Evolutionary conservation across 2,113 vertebrate species (phyloP).

Genomic region (Rhadina sibilatrix): DNA sequence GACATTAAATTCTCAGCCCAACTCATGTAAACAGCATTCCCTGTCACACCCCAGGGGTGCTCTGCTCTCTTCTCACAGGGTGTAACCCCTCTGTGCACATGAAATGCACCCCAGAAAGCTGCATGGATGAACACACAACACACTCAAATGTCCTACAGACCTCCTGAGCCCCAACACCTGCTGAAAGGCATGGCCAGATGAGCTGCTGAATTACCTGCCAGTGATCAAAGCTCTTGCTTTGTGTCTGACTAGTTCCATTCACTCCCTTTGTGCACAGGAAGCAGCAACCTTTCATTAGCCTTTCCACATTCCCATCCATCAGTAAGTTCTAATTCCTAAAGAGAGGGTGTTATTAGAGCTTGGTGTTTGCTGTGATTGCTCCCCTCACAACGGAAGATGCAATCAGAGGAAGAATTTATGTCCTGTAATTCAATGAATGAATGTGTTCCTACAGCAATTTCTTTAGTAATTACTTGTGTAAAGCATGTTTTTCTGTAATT

Average conservation of each 20-base stretch:
- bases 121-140: rapidly evolving
- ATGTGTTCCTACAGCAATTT: conserved; percentile 58
- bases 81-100: not conserved
- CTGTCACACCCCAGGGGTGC: too few relatives aligned
- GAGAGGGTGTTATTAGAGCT: conserved; percentile 40
- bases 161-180: not conserved
- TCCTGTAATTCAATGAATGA: conserved; percentile 65
- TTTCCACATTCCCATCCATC: not conserved
- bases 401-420: conserved; percentile 65
- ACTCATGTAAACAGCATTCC: not conserved
- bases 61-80: not conserved
- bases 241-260: not conserved
- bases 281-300: not conserved
- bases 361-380: conserved; percentile 47
- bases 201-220: not conserved
- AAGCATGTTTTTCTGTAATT: conserved; percentile 68
- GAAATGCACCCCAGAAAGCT: not conserved
- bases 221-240: not conserved
- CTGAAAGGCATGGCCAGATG: rapidly evolving
- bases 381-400: conserved; percentile 48
- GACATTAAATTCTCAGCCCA: not conserved
- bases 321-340: conserved; percentile 5
- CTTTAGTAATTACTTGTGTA: conserved; percentile 62
- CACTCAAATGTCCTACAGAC: not conserved
- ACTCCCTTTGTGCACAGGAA: not conserved